phyloP scores from a whole-genome alignment of 2,113 vertebrate species.

The Trichechus manatus region DNA sequence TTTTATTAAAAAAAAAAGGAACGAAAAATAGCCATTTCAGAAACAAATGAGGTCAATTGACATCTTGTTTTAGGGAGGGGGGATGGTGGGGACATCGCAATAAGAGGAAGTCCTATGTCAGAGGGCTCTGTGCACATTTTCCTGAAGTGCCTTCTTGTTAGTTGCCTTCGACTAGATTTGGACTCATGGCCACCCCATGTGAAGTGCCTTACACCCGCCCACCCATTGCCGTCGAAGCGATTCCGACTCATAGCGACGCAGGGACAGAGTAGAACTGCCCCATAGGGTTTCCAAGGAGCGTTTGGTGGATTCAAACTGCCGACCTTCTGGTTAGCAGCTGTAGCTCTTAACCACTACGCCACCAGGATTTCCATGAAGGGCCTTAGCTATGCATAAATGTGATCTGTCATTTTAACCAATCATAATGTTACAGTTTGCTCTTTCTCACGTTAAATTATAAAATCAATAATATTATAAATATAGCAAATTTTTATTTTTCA shows the following conservation, averaged over 20 bases:
- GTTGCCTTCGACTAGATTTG: background rate
- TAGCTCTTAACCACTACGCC: too few relatives aligned
- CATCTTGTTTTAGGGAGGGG: slow-evolving; percentile 27
- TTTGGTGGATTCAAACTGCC: too few relatives aligned
- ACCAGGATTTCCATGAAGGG: background rate
- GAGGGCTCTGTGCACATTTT: slow-evolving; percentile 56
- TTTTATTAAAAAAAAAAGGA: background rate
- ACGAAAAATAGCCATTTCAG: background rate
- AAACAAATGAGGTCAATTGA: slow-evolving; percentile 46
- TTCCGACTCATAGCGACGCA: too few relatives aligned
- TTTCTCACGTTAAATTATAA: background rate
- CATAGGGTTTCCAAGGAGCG: too few relatives aligned
- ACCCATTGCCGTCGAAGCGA: too few relatives aligned
- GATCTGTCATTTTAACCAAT: slow-evolving; percentile 16
- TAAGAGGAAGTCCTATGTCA: slow-evolving; percentile 73
- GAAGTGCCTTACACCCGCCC: background rate
- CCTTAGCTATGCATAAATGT: background rate
- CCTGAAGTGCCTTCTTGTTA: slow-evolving; percentile 41
- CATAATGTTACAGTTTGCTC: background rate
- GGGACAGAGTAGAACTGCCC: too few relatives aligned
- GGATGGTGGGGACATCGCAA: background rate
- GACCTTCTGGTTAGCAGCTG: too few relatives aligned
- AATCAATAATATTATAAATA: background rate
- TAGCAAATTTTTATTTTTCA: background rate
- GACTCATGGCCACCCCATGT: background rate